A percentile compares a stretch with the other conserved stretches of the same genome.
Evolutionary conservation across 2,113 vertebrate genomes (phyloP).

Genomic region (Neolamprologus brichardi): DNA sequence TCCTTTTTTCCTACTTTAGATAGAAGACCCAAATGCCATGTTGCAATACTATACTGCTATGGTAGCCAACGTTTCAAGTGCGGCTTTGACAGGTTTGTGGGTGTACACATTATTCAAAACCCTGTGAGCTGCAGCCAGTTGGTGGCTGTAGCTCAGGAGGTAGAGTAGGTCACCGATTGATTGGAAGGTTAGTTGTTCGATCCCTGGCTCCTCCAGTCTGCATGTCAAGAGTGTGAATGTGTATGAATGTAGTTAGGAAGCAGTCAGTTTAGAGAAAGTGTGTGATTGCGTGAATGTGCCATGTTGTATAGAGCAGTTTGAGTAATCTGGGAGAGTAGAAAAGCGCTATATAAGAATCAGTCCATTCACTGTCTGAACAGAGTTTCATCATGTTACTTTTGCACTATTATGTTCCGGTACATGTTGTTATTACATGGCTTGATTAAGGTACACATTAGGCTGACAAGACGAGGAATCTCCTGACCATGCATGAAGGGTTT

Average conservation of each 20-base stretch:
- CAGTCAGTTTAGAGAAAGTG: not conserved
- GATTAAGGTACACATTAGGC: no score
- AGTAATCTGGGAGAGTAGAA: not conserved
- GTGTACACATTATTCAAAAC: not conserved
- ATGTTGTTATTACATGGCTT: no score
- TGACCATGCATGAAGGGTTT: not conserved
- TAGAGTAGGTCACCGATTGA: fast-evolving
- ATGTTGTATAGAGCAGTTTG: fast-evolving
- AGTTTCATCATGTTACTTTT: fast-evolving
- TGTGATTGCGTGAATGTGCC: fast-evolving
- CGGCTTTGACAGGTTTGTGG: fast-evolving
- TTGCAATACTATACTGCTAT: not conserved
- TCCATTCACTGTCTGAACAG: no score
- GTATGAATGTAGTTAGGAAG: not conserved
- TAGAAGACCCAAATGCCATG: not conserved
- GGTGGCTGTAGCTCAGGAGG: not conserved
- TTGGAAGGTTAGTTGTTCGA: fast-evolving
- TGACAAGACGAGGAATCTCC: not conserved
- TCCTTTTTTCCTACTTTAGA: fast-evolving
- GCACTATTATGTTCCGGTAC: no score
- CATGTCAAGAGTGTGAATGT: not conserved
- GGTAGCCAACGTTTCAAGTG: fast-evolving
- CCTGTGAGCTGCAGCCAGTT: no score
- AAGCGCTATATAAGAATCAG: not conserved
- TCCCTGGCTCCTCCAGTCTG: not conserved